Conservation (phyloP, 2,888 invertebrate species). For the Tinea trinotella region DNA sequence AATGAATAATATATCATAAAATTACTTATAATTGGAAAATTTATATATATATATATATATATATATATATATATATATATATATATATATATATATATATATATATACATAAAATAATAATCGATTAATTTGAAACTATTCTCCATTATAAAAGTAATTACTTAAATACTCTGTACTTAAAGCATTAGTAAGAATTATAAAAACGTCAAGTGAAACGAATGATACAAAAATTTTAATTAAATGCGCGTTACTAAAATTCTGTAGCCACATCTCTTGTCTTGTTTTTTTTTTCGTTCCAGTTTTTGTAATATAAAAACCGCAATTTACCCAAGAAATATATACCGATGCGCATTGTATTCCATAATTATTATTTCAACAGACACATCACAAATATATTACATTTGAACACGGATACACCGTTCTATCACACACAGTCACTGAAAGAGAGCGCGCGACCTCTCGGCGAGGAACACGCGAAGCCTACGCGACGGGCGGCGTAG, state of each 20-base stretch:
- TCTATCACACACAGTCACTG: constrained; percentile 32
- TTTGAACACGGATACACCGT: constrained; percentile 27
- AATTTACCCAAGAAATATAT: not conserved
- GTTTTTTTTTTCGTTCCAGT: not conserved
- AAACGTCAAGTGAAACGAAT: no score
- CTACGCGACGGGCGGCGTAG: constrained; percentile 62
- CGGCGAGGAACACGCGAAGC: constrained; percentile 35
- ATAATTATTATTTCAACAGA: constrained; percentile 20
- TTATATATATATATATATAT: no score
- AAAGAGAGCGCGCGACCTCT: constrained; percentile 29
- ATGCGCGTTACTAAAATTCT: not conserved
- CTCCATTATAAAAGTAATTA: no score
- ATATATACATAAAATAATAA: not conserved
- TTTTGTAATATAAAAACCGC: not conserved
- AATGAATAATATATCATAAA: not conserved
- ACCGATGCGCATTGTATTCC: constrained; percentile 10
- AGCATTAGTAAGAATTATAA: no score
- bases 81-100: no score
- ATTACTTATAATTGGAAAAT: not conserved
- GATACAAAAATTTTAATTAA: not conserved
- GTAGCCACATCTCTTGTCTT: not conserved
- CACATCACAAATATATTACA: constrained; percentile 43
- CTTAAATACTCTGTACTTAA: no score
- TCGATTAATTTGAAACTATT: not conserved
- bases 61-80: no score